Base-by-base conservation (phyloP, 2,113 vertebrate species). In the Gracilinanus agilis region DNA sequence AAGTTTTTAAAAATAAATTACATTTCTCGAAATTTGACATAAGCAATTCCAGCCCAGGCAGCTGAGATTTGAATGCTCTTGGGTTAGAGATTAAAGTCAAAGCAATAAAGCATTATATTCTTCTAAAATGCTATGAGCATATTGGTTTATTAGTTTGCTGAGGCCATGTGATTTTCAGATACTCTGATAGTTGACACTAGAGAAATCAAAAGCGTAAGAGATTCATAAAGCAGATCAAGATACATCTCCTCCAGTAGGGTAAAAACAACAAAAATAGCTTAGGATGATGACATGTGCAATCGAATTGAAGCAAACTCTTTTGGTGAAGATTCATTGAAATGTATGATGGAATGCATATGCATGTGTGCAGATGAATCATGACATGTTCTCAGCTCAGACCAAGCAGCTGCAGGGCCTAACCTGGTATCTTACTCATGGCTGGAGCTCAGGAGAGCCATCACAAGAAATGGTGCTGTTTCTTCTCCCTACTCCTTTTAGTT, bases 191-290 rank as follows among this genome's bases (percentile, higher is more conserved):
- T 53, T 95, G 53, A 44, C 12, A 55, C 3, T 92, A 12, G 40
- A 92, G 13, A 91, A 91, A 2, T 54, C 19, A 25, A 19, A 92
- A 91, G 53, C 9, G n/a, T 25, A 3, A 56, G 88, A 91, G 23
- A 40, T 54, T 91, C 25, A 83, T 92, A 29, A 94, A 83, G 83
- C 54, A n/a, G 9, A 56, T 89, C 13, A 24, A 92, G 44, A 88
- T 3, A 8, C 55, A 56, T 89, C 49, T 49, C 27, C 54, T 34
- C n/a, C 44, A 83, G 1, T 58, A 54, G 49, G 61, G 58, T 91
- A 55, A 92, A 89, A 53, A 54, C 16, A 91, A 83, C 8, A 11
- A 88, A 94, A 96, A 56, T 75, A 92, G 24, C 89, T 92, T 89
- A 90, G 9, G 23, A 61, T 75, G 92, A 75, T 21, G n/a, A 90